Percentiles rank a stretch among this genome's conserved stretches.
Evolutionary conservation across 2,113 vertebrate species (phyloP).

Genomic region (Ceyx margarethae): DNA sequence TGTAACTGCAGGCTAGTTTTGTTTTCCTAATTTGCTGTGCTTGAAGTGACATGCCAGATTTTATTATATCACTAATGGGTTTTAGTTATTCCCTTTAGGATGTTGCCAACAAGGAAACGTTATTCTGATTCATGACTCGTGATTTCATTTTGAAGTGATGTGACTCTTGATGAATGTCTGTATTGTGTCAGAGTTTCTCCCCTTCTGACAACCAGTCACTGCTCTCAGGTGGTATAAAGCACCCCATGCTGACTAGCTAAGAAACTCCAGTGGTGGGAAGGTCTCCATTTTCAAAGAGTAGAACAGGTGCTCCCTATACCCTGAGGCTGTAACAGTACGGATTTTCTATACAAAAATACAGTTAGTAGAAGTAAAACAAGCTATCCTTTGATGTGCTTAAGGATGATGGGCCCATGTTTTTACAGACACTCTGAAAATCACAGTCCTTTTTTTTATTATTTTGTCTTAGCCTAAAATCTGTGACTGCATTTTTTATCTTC

Average conservation of each 20-base stretch:
- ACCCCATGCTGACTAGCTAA: neutral
- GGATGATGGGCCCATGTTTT: neutral
- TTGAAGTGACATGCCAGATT: constrained; percentile 40
- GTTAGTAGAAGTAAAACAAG: neutral
- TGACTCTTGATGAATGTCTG: neutral
- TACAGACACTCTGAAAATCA: neutral
- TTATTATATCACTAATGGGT: constrained; percentile 35
- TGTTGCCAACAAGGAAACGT: neutral
- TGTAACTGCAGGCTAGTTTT: constrained; percentile 60
- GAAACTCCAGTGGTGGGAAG: neutral
- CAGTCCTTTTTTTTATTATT: neutral
- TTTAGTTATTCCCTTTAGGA: constrained; percentile 51
- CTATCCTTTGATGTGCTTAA: neutral
- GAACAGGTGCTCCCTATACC: neutral
- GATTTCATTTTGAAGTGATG: constrained; percentile 24
- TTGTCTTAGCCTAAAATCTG: neutral
- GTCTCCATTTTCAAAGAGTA: neutral
- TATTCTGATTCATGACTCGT: constrained; percentile 36
- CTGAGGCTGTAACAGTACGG: neutral
- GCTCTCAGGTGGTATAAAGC: neutral
- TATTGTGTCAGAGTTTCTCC: neutral
- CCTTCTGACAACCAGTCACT: neutral
- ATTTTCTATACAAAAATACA: neutral
- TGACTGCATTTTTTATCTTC: neutral
- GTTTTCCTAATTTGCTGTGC: constrained; percentile 53